Evolutionary conservation across 2,888 invertebrate species (phyloP), one percentile per base, ranked within the genome.

Genomic region (Ectobius pallidus): DNA sequence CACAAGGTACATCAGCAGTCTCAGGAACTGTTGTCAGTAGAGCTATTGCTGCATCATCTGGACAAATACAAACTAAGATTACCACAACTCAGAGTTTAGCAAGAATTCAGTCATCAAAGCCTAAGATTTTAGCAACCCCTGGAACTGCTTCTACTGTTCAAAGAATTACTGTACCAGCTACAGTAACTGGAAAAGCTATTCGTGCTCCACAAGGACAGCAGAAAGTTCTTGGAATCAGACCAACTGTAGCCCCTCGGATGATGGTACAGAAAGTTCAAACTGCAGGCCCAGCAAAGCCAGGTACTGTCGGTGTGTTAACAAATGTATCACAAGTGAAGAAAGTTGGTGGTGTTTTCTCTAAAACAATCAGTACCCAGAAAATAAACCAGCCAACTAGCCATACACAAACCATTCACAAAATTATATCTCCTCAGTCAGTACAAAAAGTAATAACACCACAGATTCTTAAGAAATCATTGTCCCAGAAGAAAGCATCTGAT

Each of bases 401-500:
- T 7, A 25, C 42, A 0, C 65, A 20, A 25, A 1, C 44, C 7
- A 14, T 49, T 25, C 34, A 67, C 20, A 72, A 68, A 58, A 44
- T 55, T 2, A 22, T 11, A 1, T 32, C 44, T n/a, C n/a, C 27
- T 20, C 69, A 65, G 34, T 27, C 67, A 30, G 52, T 65, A 14
- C 65, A 65, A 25, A 65, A 65, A 44, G 46, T 46, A 30, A 46
- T 65, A 7, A 25, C 30, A 30, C 32, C 67, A 14, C 67, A 68
- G 39, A 25, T 18, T 14, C 14, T 44, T 25, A 42, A 76, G 49
- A 78, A 78, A 68, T 25, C 68, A 25, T 78, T 77, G 58, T 46
- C 68, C n/a, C 78, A 77, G 32, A 76, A 77, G 16, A 72, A 73
- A 7, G 16, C 69, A 11, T 70, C 77, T 27, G 78, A 79, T 46